Percentiles rank a stretch among this genome's conserved stretches.
Evolutionary conservation across 2,113 vertebrate species (phyloP).

Genomic region (Pseudorasbora parva): DNA sequence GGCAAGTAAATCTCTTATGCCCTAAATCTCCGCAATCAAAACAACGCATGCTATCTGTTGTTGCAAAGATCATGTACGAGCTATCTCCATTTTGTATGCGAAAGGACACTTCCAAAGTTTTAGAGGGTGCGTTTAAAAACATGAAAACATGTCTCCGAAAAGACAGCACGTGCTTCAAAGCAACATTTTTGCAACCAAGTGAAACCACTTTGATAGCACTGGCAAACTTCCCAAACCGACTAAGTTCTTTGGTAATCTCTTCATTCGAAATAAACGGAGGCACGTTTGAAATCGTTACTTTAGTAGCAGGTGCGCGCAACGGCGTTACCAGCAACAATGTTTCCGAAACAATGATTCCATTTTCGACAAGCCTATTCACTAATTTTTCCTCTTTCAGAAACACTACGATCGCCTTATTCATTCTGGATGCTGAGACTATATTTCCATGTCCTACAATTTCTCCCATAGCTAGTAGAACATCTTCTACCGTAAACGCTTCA

Average conservation of each 20-base stretch:
- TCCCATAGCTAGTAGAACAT: conserved; percentile 11
- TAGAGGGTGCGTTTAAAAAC: not conserved
- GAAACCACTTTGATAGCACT: not conserved
- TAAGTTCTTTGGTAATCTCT: not conserved
- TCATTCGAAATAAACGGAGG: not conserved
- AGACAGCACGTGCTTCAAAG: too few species aligned
- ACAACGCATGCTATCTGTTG: too few species aligned
- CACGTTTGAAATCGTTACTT: not conserved
- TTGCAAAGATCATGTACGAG: not conserved
- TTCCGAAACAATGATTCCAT: not conserved
- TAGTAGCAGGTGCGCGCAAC: not conserved
- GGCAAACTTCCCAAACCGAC: not conserved
- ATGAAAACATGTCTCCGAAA: not conserved
- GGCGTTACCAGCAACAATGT: not conserved
- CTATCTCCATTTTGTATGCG: not conserved
- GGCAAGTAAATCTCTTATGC: too few species aligned
- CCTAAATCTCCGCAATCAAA: too few species aligned
- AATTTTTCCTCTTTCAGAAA: conserved; percentile 4
- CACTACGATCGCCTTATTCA: not conserved
- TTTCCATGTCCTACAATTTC: conserved; percentile 1
- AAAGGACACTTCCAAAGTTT: not conserved
- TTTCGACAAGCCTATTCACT: not conserved
- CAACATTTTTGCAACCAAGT: not conserved
- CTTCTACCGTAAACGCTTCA: not conserved
- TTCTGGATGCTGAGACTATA: not conserved